These are phyloP conservation scores for Odocoileus virginianus DNA, from an alignment of 2,113 vertebrate genomes.

Conservation along the genomic window DNA sequence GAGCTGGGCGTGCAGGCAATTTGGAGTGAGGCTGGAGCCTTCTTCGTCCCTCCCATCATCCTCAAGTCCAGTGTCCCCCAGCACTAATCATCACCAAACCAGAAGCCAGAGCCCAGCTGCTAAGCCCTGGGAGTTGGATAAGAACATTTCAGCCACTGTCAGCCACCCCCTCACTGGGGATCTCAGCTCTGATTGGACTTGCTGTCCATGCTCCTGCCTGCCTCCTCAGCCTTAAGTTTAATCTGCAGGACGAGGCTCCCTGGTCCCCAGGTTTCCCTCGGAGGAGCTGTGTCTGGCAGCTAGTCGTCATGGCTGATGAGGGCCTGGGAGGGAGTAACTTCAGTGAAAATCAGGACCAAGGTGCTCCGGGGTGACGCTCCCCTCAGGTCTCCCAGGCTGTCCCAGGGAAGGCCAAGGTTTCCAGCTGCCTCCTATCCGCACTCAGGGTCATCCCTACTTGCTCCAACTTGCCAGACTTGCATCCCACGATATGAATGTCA, in stretches of 20 bases:
- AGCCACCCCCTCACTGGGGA: background rate
- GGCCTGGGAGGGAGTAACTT: too few relatives aligned
- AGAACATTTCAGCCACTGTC: background rate
- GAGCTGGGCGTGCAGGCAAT: background rate
- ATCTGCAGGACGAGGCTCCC: background rate
- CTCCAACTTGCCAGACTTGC: background rate
- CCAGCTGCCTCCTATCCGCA: background rate
- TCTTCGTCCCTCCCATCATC: fast-evolving
- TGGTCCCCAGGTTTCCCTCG: background rate
- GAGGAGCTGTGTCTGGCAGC: background rate
- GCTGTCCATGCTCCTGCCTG: background rate
- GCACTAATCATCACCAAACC: background rate
- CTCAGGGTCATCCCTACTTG: background rate
- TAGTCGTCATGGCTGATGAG: background rate
- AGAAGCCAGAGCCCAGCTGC: background rate
- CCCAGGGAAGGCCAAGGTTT: background rate
- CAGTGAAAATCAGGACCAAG: background rate
- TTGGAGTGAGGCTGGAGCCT: background rate
- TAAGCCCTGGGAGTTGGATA: too few relatives aligned
- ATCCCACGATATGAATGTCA: background rate
- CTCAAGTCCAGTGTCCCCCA: background rate
- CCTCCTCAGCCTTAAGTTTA: background rate
- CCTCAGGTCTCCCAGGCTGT: background rate
- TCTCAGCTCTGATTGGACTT: background rate
- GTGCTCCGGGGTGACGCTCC: background rate